phyloP scores from a whole-genome alignment of 2,113 vertebrate species.

The Perccottus glenii region DNA sequence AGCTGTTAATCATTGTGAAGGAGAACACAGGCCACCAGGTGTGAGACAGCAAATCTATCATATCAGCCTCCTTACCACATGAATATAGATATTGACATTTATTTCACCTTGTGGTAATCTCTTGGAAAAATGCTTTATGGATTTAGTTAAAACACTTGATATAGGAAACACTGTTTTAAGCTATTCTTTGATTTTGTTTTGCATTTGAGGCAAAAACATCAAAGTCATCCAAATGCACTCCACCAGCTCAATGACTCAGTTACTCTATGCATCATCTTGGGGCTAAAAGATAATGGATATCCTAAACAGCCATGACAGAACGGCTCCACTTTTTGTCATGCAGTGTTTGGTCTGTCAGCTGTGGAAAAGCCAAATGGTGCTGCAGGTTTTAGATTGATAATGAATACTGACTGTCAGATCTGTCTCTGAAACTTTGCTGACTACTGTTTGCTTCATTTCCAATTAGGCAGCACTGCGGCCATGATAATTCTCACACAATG shows the following conservation, averaged over 20 bases:
- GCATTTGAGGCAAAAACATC: constrained; percentile 43
- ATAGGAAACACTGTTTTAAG: background rate
- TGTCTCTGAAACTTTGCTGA: constrained; percentile 55
- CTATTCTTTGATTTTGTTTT: constrained; percentile 32
- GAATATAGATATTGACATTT: constrained; percentile 53
- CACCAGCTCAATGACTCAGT: constrained; percentile 48
- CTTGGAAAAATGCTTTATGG: constrained; percentile 16
- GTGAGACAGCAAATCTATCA: constrained; percentile 48
- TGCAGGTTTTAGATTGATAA: constrained; percentile 49
- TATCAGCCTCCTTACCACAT: constrained; percentile 20
- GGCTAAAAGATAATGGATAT: constrained; percentile 63
- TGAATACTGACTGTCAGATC: constrained; percentile 48
- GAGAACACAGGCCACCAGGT: constrained; percentile 59
- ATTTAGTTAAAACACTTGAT: constrained; percentile 41
- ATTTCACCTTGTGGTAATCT: constrained; percentile 38
- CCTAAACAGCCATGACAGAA: constrained; percentile 60
- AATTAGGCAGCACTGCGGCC: constrained; percentile 37
- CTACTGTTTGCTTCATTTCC: constrained; percentile 50
- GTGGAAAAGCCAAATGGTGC: constrained; percentile 43
- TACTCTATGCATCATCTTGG: constrained; percentile 38
- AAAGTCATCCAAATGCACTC: constrained; percentile 37
- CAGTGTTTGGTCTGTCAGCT: constrained; percentile 56
- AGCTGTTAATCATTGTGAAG: constrained; percentile 58
- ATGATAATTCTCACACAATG: constrained; percentile 22
- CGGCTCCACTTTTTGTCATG: constrained; percentile 53